phyloP scores from a whole-genome alignment of 2,888 invertebrate genomes.

The Creontiades dilutus region DNA sequence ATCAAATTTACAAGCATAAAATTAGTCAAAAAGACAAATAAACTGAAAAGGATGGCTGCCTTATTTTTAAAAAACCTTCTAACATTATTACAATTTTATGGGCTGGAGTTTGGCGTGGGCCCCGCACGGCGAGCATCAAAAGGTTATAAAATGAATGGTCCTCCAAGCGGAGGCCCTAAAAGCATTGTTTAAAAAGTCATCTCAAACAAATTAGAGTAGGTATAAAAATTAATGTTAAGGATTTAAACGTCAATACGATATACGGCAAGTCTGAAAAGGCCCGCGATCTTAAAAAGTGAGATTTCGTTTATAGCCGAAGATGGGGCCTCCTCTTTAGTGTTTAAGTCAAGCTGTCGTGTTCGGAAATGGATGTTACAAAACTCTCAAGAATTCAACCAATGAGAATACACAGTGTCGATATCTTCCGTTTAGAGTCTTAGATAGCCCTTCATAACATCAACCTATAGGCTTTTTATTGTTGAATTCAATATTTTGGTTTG shows the following conservation, averaged over 20 bases:
- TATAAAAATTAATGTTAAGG: slow-evolving; percentile 19
- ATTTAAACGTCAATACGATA: slow-evolving; percentile 32
- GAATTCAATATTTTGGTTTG: too few relatives aligned
- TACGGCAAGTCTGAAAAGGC: neutral
- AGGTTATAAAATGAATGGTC: slow-evolving; percentile 24
- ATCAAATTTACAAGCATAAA: slow-evolving; percentile 39
- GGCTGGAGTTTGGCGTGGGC: neutral
- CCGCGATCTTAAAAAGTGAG: neutral
- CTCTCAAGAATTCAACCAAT: too few relatives aligned
- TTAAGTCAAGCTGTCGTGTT: too few relatives aligned
- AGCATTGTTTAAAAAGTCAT: slow-evolving; percentile 42
- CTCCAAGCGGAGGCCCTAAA: slow-evolving; percentile 3
- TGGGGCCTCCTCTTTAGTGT: too few relatives aligned
- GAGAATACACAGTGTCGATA: too few relatives aligned
- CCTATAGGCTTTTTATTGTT: too few relatives aligned
- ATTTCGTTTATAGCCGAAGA: neutral
- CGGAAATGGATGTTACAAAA: too few relatives aligned
- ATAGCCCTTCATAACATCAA: too few relatives aligned
- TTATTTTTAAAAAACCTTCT: neutral
- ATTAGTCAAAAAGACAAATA: slow-evolving; percentile 35
- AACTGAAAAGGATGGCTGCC: neutral
- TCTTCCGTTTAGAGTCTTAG: too few relatives aligned
- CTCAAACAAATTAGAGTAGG: slow-evolving; percentile 22
- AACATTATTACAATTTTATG: slow-evolving; percentile 39
- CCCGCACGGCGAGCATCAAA: slow-evolving; percentile 10